Base-by-base conservation (phyloP, 2,797 vertebrate species). In the Sebastes nivosus region DNA sequence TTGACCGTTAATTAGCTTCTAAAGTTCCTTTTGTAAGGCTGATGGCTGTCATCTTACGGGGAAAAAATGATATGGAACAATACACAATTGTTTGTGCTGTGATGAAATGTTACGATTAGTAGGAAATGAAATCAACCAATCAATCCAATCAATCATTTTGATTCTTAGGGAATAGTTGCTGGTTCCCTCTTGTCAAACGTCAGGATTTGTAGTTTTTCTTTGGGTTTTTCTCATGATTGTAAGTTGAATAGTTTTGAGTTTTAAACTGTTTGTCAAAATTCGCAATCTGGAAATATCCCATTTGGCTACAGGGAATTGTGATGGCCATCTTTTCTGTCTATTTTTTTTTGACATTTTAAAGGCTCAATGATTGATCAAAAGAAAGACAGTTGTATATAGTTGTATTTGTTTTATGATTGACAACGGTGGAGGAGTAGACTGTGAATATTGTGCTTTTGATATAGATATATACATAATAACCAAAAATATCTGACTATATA, bases 1-100 rank as follows among this genome's bases (percentile, higher is more conserved):
- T 81, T 81, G 75, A 30, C 69, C 20, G n/a, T 72, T 85, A 87
- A 87, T 83, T 69, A 72, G 52, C 58, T 61, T 72, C 32, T 73
- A 25, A 73, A 52, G 58, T 67, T 73, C 67, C 8, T 50, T 25
- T 80, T 71, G 65, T 50, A 1, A n/a, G n/a, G 9, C 61, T 67
- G 58, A 77, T 50, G 20, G 27, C 32, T 1, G 2, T 77, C 55
- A 9, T 69, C 52, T 24, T n/a, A 2, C 4, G 50, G 20, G 0
- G 0, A 1, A n/a, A 52, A 52, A 52, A 52, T n/a, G 0, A 38
- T 32, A 55, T 2, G 12, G 32, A 29, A 50, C 42, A 50, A 50
- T 50, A 50, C 42, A 50, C 7, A 50, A 50, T 50, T 50, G 42
- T 50, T 50, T 0, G 42, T 8, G 42, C 42, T 18, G 16, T 50